These are phyloP conservation scores for Micrasema minimum DNA, from an alignment of 1,140 invertebrate genomes.

Conservation along the genomic window DNA sequence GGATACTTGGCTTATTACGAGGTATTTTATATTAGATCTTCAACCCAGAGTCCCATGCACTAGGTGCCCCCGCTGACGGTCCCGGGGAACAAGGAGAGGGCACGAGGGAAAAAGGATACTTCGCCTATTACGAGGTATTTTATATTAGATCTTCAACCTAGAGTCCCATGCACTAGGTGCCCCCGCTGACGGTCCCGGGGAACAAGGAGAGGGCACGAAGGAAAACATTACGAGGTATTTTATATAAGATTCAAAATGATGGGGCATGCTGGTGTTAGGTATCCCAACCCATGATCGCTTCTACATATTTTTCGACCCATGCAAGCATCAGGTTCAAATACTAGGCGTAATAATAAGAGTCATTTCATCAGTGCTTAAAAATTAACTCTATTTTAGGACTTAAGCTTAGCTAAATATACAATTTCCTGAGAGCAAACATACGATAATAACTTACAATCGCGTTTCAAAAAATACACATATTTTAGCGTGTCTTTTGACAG, in stretches of 20 bases:
- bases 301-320: not conserved
- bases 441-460: too few relatives aligned
- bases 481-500: too few relatives aligned
- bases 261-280: too few relatives aligned
- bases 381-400: too few relatives aligned
- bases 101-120: slow-evolving; percentile 90
- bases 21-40: slow-evolving; percentile 76
- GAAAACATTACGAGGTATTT: slow-evolving; percentile 93
- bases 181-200: slow-evolving; percentile 89
- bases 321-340: too few relatives aligned
- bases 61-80: slow-evolving; percentile 89
- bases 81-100: slow-evolving; percentile 90
- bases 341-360: too few relatives aligned
- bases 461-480: too few relatives aligned
- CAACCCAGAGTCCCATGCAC: slow-evolving; percentile 79
- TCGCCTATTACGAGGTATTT: slow-evolving; percentile 90
- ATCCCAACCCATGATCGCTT: too few relatives aligned
- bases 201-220: slow-evolving; percentile 88
- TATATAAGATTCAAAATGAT: too few relatives aligned
- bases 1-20: slow-evolving; percentile 95
- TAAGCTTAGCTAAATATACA: too few relatives aligned
- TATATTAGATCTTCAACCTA: slow-evolving; percentile 78
- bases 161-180: slow-evolving; percentile 81
- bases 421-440: too few relatives aligned
- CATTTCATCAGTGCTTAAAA: too few relatives aligned